phyloP scores from a whole-genome alignment of 1,140 invertebrate genomes.

The Drosophila mojavensis region DNA sequence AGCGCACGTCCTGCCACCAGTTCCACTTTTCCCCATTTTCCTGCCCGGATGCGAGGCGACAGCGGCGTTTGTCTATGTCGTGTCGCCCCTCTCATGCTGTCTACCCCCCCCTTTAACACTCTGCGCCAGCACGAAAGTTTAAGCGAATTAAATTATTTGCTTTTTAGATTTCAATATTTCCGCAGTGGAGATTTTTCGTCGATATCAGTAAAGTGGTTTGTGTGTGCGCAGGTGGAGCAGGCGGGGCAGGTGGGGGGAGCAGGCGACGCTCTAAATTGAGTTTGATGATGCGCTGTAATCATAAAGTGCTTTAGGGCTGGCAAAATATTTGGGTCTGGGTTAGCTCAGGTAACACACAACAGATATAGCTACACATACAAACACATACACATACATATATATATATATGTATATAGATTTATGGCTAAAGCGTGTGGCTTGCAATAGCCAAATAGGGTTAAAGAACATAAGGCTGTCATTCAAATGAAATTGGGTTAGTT shows the following conservation, averaged over 20 bases:
- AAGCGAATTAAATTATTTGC: slow-evolving; percentile 82
- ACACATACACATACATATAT: not conserved
- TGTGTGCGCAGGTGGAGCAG: not conserved
- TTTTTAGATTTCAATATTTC: slow-evolving; percentile 82
- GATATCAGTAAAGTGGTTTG: slow-evolving; percentile 63
- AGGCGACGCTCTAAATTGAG: slow-evolving; percentile 40
- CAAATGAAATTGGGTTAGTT: not conserved
- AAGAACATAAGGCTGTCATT: not conserved
- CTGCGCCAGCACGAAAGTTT: slow-evolving; percentile 62
- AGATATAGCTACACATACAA: not conserved
- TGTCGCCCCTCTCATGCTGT: slow-evolving; percentile 6
- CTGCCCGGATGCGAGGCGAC: slow-evolving; percentile 65
- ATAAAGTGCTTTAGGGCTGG: slow-evolving; percentile 53
- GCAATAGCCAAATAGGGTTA: not conserved
- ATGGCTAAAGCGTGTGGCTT: slow-evolving; percentile 19
- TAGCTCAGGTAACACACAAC: slow-evolving; percentile 35
- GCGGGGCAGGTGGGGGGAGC: not conserved
- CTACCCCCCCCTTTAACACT: not conserved
- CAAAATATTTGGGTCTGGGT: slow-evolving; percentile 34
- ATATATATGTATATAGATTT: slow-evolving; percentile 6
- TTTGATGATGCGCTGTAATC: slow-evolving; percentile 57
- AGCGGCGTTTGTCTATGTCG: slow-evolving; percentile 69
- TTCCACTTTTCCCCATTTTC: slow-evolving; percentile 19
- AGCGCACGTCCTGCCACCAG: slow-evolving; percentile 39
- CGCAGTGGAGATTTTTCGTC: slow-evolving; percentile 77